Evolutionary conservation across 2,888 invertebrate species (phyloP), one percentile per base, ranked within the genome.

Genomic region (Sesamia inferens): DNA sequence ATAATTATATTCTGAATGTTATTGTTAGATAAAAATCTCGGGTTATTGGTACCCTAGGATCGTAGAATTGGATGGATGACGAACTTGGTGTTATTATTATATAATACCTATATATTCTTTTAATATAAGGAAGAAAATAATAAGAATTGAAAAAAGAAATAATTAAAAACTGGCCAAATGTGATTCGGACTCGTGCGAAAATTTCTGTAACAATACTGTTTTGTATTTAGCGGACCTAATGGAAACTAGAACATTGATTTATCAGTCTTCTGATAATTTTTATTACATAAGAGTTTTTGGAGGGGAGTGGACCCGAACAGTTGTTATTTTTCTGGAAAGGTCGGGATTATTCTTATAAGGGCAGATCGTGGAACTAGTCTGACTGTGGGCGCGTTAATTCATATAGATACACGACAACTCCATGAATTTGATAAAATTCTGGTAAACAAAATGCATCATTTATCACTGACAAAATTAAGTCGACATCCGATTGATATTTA

Each of bases 401-500:
- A 31, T 6, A 22, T 19, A 48, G 70, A 70, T 78, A 71, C 16
- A 55, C 16, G 0, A 31, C n/a, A 19, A 19, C 22, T 55, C 16
- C 16, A 39, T 39, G 39, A 47, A 19, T 48, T 65, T 31, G 24
- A 0, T 10, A 24, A 66, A 31, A 14, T 1, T 8, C 19, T 47
- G 7, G n/a, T 47, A 68, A 61, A 59, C 31, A 68, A 76, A 54
- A 54, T 79, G 71, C 51, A 51, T 48, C 24, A 19, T 22, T 39
- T 61, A 72, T 72, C 58, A 13, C 22, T 24, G 77, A 79, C 74
- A 79, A 73, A 39, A 44, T 65, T 64, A 73, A 77, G 59, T 57
- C 51, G 65, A 58, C 57, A 79, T 2, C 19, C 19, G 62, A 66
- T 79, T 73, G 61, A 62, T 61, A n/a, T 65, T 65, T 13, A n/a